A percentile compares a stretch with the other conserved stretches of the same genome.
phyloP scores from a whole-genome alignment of 2,888 invertebrate genomes.

The Abscondita cerata region DNA sequence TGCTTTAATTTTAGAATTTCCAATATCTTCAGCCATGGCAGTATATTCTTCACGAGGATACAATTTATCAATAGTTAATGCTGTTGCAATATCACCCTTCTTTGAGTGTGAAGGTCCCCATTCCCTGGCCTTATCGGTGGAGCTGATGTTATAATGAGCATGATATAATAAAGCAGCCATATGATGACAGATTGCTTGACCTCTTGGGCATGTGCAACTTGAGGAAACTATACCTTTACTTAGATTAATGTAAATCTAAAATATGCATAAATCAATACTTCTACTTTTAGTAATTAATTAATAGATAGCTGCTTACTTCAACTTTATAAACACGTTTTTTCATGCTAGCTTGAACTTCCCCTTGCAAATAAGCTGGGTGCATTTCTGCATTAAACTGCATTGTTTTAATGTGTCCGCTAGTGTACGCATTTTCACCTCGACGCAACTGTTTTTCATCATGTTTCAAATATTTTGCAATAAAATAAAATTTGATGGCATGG shows the following conservation, averaged over 20 bases:
- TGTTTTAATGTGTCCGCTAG: not conserved
- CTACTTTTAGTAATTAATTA: not conserved
- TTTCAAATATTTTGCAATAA: not conserved
- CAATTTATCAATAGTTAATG: not conserved
- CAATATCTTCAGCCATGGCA: too few species aligned
- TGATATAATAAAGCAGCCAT: not conserved
- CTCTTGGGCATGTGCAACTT: constrained; percentile 2
- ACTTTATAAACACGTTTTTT: not conserved
- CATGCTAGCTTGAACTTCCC: not conserved
- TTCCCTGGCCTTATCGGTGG: not conserved
- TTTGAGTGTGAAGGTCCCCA: not conserved
- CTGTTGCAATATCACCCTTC: too few species aligned
- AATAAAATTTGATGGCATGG: not conserved
- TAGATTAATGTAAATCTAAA: not conserved
- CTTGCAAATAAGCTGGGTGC: not conserved
- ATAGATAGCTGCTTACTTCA: not conserved
- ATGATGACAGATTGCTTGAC: not conserved
- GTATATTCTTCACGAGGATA: not conserved
- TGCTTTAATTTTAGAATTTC: not conserved
- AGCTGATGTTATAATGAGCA: constrained; percentile 10
- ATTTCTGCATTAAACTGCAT: not conserved
- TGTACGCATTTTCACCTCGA: constrained; percentile 5
- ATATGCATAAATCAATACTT: not conserved
- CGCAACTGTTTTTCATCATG: not conserved
- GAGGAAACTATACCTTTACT: not conserved